These are phyloP conservation scores for Lasioglossum oenotherae DNA, from an alignment of 2,888 invertebrate genomes.

Conservation along the genomic window DNA sequence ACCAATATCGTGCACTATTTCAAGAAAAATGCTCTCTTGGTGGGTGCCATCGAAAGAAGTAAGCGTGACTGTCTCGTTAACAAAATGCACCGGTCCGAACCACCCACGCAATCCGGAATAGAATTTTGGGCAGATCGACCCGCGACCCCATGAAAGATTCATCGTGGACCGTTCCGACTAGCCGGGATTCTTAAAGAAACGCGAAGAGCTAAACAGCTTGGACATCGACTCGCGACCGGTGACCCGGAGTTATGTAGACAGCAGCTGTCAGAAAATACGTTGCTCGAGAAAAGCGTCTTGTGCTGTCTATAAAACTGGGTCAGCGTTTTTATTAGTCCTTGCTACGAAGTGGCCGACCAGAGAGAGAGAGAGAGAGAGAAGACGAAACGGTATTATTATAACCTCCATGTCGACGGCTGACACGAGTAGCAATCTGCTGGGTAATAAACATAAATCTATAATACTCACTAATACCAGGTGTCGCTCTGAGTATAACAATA, in stretches of 20 bases:
- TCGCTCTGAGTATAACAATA: background rate
- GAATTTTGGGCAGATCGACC: background rate
- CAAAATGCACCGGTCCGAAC: background rate
- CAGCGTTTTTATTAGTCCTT: background rate
- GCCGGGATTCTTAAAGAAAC: background rate
- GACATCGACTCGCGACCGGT: background rate
- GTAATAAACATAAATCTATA: background rate
- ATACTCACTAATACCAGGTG: too few relatives aligned
- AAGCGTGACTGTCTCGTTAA: background rate
- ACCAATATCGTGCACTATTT: background rate
- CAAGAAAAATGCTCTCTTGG: background rate
- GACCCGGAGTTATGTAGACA: constrained; percentile 1
- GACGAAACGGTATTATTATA: background rate
- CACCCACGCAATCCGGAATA: background rate
- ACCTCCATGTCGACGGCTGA: background rate
- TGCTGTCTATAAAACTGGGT: constrained; percentile 6
- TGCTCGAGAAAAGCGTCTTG: background rate
- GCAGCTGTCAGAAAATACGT: constrained; percentile 11
- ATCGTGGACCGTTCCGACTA: background rate
- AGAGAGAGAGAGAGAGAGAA: too few relatives aligned
- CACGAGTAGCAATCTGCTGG: background rate
- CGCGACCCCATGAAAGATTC: background rate
- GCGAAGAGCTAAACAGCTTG: background rate
- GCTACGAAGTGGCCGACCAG: background rate
- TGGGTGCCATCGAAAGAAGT: background rate